Conservation (phyloP, 2,113 vertebrate genomes). For the Ageneiosus marmoratus region DNA sequence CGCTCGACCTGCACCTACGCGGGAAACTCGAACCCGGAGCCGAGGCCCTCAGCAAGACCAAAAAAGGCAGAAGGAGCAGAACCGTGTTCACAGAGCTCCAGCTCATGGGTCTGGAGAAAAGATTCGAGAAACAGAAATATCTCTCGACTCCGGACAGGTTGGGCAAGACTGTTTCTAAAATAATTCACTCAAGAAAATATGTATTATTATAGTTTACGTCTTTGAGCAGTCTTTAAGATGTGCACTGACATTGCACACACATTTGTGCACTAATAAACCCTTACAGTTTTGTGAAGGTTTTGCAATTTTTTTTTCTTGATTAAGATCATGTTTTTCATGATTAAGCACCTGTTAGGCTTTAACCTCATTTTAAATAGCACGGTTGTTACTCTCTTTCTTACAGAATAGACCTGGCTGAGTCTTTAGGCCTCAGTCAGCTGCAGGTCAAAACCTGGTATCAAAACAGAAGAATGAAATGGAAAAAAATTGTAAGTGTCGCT, state of each 20-base stretch:
- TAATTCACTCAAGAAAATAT: no score
- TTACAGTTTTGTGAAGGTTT: background rate
- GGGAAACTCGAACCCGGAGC: constrained; percentile 86
- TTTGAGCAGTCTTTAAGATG: background rate
- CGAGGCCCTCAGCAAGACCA: constrained; percentile 81
- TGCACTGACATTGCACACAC: background rate
- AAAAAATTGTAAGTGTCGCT: constrained; percentile 93
- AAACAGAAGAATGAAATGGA: constrained; percentile 99
- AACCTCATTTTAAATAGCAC: background rate
- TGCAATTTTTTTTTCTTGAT: background rate
- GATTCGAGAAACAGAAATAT: constrained; percentile 99
- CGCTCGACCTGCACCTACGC: constrained; percentile 92
- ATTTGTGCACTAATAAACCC: background rate
- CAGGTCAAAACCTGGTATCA: constrained; percentile 99
- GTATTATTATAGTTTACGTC: background rate
- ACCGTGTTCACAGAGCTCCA: constrained; percentile 98
- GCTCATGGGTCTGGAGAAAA: constrained; percentile 97
- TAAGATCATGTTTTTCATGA: background rate
- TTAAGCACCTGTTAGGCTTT: background rate
- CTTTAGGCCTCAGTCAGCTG: constrained; percentile 94
- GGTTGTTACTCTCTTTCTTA: constrained; percentile 21
- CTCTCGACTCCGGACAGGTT: constrained; percentile 98
- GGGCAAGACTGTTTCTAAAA: constrained; percentile 19
- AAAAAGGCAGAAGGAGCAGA: constrained; percentile 95
- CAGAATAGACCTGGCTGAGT: constrained; percentile 99